Percentiles rank a stretch among this genome's conserved stretches.
Conservation (phyloP, 2,113 vertebrate species). For the Ochotona princeps region DNA sequence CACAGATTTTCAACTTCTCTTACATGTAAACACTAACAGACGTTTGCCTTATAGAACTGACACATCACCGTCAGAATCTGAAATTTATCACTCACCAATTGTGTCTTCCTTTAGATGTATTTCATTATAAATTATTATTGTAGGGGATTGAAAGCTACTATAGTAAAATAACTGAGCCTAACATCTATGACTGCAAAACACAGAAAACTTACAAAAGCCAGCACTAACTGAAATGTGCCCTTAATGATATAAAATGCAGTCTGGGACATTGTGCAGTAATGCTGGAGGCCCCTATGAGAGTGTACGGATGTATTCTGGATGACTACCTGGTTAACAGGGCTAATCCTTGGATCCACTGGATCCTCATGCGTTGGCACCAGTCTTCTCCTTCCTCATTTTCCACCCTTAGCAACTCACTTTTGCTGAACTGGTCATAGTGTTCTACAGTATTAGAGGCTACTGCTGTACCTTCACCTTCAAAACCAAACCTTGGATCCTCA, state of each 20-base stretch:
- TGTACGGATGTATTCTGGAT: too few species aligned
- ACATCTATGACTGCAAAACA: neutral
- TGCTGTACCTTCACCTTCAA: neutral
- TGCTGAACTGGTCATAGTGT: neutral
- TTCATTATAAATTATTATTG: neutral
- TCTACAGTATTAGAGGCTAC: neutral
- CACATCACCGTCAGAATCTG: neutral
- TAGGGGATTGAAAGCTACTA: neutral
- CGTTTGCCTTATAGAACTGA: conserved; percentile 8
- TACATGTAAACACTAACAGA: conserved; percentile 3
- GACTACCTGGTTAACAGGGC: too few species aligned
- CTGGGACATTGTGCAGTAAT: too few species aligned
- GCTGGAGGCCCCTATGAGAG: too few species aligned
- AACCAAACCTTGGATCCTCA: neutral
- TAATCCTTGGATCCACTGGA: neutral
- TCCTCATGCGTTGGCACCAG: neutral
- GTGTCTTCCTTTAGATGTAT: conserved; percentile 14
- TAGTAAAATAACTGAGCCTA: conserved; percentile 17
- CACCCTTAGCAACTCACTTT: neutral
- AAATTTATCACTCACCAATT: conserved; percentile 35
- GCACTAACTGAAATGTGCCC: neutral
- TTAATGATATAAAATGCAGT: neutral
- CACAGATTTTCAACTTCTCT: neutral
- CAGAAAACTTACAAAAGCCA: neutral
- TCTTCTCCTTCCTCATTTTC: neutral